Conservation (phyloP, 2,888 invertebrate genomes). For the Hyalella azteca region DNA sequence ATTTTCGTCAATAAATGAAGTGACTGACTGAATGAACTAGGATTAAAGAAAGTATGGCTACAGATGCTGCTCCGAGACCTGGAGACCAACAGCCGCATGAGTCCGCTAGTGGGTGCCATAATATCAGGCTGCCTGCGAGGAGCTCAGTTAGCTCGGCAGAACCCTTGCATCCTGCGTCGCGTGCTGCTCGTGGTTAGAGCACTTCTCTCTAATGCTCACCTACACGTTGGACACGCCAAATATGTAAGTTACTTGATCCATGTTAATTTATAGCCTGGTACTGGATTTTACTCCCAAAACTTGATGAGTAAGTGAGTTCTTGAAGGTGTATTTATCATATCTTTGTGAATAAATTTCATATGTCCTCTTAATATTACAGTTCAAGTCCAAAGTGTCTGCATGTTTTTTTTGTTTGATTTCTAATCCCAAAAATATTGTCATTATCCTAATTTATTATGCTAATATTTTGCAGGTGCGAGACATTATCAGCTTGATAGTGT, state of each 20-base stretch:
- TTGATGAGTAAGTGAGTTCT: too few relatives aligned
- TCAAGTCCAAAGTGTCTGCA: too few relatives aligned
- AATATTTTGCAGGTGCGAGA: constrained; percentile 52
- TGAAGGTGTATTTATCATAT: too few relatives aligned
- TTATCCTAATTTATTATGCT: too few relatives aligned
- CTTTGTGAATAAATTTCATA: too few relatives aligned
- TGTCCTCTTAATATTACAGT: too few relatives aligned
- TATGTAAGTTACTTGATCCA: too few relatives aligned
- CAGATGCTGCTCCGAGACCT: constrained; percentile 47
- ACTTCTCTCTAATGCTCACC: constrained; percentile 49
- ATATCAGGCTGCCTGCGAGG: constrained; percentile 50
- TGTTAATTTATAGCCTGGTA: neutral
- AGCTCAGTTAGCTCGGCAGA: constrained; percentile 56
- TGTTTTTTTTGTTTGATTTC: too few relatives aligned
- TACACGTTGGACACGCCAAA: constrained; percentile 54
- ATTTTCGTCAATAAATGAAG: too few relatives aligned
- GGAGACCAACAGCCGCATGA: constrained; percentile 42
- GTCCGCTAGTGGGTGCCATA: constrained; percentile 48
- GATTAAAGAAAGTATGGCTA: constrained; percentile 48
- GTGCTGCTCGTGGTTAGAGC: constrained; percentile 51
- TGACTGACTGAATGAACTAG: too few relatives aligned
- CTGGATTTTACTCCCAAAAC: neutral
- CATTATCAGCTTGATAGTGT: constrained; percentile 53
- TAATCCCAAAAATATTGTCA: too few relatives aligned
- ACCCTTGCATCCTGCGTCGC: constrained; percentile 51